These are phyloP conservation scores for Dimorphilus gyrociliatus DNA, from an alignment of 2,888 invertebrate genomes.

Conservation along the genomic window DNA sequence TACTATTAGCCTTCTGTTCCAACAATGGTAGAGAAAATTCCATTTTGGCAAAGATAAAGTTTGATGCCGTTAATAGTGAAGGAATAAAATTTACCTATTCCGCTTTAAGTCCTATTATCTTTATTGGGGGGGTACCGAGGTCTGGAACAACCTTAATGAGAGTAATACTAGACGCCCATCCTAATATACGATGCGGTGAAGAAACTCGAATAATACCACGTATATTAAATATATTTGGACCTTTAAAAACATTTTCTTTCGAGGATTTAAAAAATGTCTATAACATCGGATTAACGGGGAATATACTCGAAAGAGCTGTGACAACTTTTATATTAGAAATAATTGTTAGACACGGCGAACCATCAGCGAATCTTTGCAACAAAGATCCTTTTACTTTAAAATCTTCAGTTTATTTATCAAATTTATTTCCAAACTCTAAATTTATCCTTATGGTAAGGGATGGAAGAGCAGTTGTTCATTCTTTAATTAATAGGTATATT, in stretches of 20 bases:
- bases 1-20: too few relatives aligned
- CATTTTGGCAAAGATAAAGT: too few relatives aligned
- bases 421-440: conserved; percentile 95
- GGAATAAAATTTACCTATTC: too few relatives aligned
- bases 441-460: conserved; percentile 93
- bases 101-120: too few relatives aligned
- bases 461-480: conserved; percentile 89
- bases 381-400: conserved; percentile 93
- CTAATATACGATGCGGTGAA: too few relatives aligned
- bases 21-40: too few relatives aligned
- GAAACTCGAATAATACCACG: conserved; percentile 81
- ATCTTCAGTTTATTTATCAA: conserved; percentile 85
- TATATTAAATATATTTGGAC: conserved; percentile 75
- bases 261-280: conserved; percentile 71
- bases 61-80: too few relatives aligned
- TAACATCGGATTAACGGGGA: conserved; percentile 80
- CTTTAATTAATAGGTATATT: conserved; percentile 78
- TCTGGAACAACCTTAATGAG: too few relatives aligned
- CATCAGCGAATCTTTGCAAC: conserved; percentile 81
- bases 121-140: too few relatives aligned
- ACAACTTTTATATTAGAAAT: conserved; percentile 73
- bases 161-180: too few relatives aligned
- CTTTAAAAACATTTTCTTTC: conserved; percentile 83
- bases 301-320: conserved; percentile 75
- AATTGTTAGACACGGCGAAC: conserved; percentile 82